phyloP scores from a whole-genome alignment of 1,140 invertebrate species.

The Cataglyphis hispanica region DNA sequence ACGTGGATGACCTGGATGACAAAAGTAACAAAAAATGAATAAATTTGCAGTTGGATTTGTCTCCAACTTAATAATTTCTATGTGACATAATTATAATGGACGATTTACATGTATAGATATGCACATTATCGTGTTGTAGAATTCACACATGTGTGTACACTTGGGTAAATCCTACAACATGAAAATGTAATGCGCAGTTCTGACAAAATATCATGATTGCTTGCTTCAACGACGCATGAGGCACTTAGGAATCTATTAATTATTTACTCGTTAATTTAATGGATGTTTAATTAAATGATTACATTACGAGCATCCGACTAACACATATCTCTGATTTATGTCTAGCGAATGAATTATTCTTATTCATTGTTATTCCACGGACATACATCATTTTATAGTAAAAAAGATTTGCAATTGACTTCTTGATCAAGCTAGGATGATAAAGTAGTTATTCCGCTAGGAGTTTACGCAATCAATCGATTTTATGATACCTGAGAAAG shows the following conservation, averaged over 20 bases:
- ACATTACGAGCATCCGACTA: background rate
- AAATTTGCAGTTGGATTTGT: background rate
- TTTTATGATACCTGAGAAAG: background rate
- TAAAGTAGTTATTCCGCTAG: constrained; percentile 14
- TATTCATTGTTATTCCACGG: constrained; percentile 22
- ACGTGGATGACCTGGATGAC: constrained; percentile 17
- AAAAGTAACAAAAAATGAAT: too few relatives aligned
- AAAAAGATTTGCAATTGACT: background rate
- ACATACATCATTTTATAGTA: background rate
- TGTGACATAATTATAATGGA: background rate
- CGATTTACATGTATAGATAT: background rate
- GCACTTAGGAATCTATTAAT: background rate
- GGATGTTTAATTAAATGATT: constrained; percentile 43
- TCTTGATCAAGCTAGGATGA: background rate
- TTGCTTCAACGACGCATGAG: constrained; percentile 5
- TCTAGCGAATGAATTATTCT: constrained; percentile 18
- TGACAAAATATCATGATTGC: constrained; percentile 12
- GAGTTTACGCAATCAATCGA: background rate
- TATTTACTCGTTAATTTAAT: constrained; percentile 27
- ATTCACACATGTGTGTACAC: too few relatives aligned
- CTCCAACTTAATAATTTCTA: background rate
- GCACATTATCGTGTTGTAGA: too few relatives aligned
- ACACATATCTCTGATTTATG: background rate
- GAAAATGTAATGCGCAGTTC: background rate
- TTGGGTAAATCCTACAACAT: background rate